Evolutionary conservation across 23 tunicate genomes (phyloP).

Genomic region (Ciona savignyi): DNA sequence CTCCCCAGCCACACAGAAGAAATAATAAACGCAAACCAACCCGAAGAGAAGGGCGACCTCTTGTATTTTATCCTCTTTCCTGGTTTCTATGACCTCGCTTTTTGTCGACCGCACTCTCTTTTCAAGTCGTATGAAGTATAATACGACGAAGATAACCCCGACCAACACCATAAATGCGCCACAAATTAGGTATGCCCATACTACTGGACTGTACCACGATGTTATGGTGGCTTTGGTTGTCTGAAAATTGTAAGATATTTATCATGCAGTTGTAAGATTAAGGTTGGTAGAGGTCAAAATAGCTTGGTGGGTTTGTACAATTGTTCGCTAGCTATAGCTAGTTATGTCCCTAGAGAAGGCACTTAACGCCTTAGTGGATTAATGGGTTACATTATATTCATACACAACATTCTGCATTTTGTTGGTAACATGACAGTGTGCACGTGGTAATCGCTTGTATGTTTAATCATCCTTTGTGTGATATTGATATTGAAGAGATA

Average conservation of each 20-base stretch:
- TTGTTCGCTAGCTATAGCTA: too few relatives aligned
- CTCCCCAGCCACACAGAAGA: constrained; percentile 93
- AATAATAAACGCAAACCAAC: constrained; percentile 72
- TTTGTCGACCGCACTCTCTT: constrained; percentile 17
- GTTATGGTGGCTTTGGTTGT: background rate
- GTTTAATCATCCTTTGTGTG: too few relatives aligned
- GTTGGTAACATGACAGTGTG: too few relatives aligned
- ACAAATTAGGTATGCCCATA: constrained; percentile 89
- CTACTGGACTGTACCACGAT: constrained; percentile 30
- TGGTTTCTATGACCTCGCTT: constrained; percentile 33
- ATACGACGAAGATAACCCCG: constrained; percentile 31
- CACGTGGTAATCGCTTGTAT: too few relatives aligned
- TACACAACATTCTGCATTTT: too few relatives aligned
- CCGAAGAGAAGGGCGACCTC: constrained; percentile 33
- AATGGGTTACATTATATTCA: too few relatives aligned
- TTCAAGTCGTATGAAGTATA: constrained; percentile 36
- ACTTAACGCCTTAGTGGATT: too few relatives aligned
- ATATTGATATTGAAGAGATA: too few relatives aligned
- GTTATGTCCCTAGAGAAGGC: too few relatives aligned
- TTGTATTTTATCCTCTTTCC: constrained; percentile 48
- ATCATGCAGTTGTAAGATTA: too few relatives aligned
- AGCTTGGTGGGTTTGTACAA: too few relatives aligned
- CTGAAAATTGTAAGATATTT: background rate
- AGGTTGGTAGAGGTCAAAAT: too few relatives aligned
- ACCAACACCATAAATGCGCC: constrained; percentile 47